Conservation (phyloP, 2,888 invertebrate genomes). For the Drepanosiphum platanoidis region DNA sequence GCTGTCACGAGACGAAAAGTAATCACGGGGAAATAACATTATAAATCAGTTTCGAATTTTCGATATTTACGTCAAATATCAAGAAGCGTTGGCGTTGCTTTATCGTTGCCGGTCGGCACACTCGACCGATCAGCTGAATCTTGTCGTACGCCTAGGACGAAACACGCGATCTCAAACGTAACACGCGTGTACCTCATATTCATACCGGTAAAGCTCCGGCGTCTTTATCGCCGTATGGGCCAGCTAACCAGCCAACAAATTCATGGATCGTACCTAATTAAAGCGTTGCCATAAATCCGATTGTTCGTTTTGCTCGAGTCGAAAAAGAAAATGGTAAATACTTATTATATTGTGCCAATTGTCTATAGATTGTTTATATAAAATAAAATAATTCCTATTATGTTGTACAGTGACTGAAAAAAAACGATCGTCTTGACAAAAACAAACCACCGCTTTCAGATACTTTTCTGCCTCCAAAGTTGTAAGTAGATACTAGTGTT, state of each 20-base stretch:
- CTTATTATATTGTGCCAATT: no score
- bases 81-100: neutral
- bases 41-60: neutral
- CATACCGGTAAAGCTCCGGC: neutral
- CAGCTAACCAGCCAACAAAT: neutral
- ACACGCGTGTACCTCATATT: neutral
- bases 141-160: neutral
- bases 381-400: no score
- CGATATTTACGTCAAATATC: neutral
- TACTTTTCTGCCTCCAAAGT: no score
- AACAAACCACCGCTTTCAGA: no score
- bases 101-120: neutral
- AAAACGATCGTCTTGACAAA: no score
- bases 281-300: neutral
- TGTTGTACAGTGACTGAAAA: no score
- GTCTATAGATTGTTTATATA: no score
- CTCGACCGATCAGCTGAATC: neutral
- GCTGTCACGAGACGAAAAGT: neutral
- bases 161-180: neutral
- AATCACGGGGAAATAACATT: neutral
- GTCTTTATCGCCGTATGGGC: neutral
- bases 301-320: neutral
- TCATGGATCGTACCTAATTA: neutral
- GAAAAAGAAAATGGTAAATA: no score
- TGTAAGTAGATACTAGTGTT: no score